Percentiles rank a stretch among this genome's conserved stretches.
phyloP scores from a whole-genome alignment of 2,113 vertebrate species.

The Oceanites oceanicus region DNA sequence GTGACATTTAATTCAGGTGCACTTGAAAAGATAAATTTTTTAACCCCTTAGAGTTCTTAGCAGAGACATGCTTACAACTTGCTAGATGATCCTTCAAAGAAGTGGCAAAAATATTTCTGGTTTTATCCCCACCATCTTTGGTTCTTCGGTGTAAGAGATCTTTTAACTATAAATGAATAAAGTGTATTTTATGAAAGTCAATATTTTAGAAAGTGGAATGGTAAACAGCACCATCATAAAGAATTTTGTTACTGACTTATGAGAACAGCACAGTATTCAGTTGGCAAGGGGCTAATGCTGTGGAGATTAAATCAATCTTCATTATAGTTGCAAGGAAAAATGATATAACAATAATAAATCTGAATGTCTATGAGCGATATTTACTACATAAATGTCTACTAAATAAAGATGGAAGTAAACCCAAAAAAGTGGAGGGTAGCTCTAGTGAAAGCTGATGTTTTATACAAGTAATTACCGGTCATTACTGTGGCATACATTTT shows the following conservation, averaged over 20 bases:
- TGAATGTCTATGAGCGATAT: not conserved
- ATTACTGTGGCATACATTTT: not conserved
- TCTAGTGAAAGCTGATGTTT: not conserved
- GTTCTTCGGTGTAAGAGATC: not conserved
- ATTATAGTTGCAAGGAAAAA: constrained; percentile 8
- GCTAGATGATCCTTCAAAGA: not conserved
- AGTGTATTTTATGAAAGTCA: not conserved
- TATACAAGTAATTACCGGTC: not conserved
- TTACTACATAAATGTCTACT: not conserved
- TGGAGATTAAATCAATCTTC: constrained; percentile 35
- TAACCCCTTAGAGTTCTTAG: not conserved
- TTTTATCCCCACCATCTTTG: not conserved
- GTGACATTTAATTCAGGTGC: not conserved
- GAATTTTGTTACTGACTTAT: not conserved
- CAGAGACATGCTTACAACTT: not conserved
- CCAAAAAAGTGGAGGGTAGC: not conserved
- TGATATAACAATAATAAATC: constrained; percentile 1
- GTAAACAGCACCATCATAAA: not conserved
- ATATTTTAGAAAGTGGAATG: not conserved
- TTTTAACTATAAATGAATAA: not conserved
- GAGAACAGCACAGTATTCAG: not conserved
- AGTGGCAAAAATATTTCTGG: fast-evolving
- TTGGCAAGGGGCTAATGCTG: not conserved
- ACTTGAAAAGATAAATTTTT: not conserved
- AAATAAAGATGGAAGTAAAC: not conserved